Evolutionary conservation across 2,888 invertebrate genomes (phyloP).

Genomic region (Podabrus alpinus): DNA sequence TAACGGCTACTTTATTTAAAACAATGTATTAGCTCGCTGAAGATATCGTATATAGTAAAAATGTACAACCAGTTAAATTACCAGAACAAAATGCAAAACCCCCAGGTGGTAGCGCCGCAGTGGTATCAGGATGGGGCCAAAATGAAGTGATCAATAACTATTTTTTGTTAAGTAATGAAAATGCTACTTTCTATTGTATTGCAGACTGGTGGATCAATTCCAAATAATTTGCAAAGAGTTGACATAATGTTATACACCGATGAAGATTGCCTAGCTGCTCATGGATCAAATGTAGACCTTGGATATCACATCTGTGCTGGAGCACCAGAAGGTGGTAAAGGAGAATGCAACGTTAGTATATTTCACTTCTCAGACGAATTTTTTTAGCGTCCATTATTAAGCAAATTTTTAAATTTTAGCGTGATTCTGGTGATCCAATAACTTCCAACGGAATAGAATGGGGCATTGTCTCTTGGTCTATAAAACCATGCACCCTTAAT

Average conservation of each 20-base stretch:
- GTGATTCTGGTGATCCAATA: slow-evolving; percentile 54
- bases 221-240: slow-evolving; percentile 50
- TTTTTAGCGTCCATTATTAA: background rate
- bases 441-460: slow-evolving; percentile 48
- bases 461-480: slow-evolving; percentile 56
- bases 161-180: background rate
- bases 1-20: background rate
- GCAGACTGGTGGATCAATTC: slow-evolving; percentile 45
- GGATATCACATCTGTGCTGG: slow-evolving; percentile 51
- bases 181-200: background rate
- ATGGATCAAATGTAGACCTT: background rate
- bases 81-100: slow-evolving; percentile 30
- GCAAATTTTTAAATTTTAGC: background rate
- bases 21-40: slow-evolving; percentile 33
- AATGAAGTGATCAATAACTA: background rate
- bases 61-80: slow-evolving; percentile 30
- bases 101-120: slow-evolving; percentile 27
- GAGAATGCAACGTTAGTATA: slow-evolving; percentile 46
- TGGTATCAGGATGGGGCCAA: slow-evolving; percentile 36
- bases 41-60: slow-evolving; percentile 28
- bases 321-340: slow-evolving; percentile 40
- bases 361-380: background rate
- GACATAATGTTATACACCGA: slow-evolving; percentile 49
- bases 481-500: slow-evolving; percentile 54
- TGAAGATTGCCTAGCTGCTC: slow-evolving; percentile 9